These are phyloP conservation scores for Ptyas mucosa DNA, from an alignment of 2,113 vertebrate genomes.

Conservation along the genomic window DNA sequence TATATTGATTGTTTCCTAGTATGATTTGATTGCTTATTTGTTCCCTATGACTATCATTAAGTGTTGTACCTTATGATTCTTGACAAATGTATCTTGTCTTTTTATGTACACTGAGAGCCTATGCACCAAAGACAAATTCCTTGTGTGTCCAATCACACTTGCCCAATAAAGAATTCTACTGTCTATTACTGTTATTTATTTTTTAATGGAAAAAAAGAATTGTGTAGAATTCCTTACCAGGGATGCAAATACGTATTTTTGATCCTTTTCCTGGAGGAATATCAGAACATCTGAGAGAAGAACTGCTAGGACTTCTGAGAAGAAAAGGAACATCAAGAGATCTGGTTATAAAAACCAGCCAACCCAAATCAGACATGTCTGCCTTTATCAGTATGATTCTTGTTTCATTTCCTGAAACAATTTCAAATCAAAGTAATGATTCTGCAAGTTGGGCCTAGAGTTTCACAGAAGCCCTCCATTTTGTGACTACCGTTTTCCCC, in stretches of 20 bases:
- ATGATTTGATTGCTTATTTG: no score
- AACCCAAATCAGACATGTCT: background rate
- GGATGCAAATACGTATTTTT: constrained; percentile 92
- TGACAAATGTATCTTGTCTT: no score
- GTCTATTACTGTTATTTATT: rapidly evolving
- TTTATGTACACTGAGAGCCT: no score
- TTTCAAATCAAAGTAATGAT: background rate
- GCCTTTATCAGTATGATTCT: background rate
- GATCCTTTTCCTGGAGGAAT: constrained; percentile 97
- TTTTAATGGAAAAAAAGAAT: background rate
- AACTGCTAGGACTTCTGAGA: constrained; percentile 87
- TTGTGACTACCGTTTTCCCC: background rate
- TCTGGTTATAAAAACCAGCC: background rate
- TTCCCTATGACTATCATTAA: no score
- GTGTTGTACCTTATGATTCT: no score
- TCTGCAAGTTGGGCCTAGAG: background rate
- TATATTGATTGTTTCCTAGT: no score
- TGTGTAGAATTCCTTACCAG: constrained; percentile 75
- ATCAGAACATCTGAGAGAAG: constrained; percentile 87
- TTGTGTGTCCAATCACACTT: no score
- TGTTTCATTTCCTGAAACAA: background rate
- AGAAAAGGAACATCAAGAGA: background rate
- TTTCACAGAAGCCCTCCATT: background rate
- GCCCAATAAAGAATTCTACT: no score
- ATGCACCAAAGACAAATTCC: no score